These are phyloP conservation scores for Pelodytes ibericus DNA, from an alignment of 2,797 vertebrate genomes.

Conservation along the genomic window DNA sequence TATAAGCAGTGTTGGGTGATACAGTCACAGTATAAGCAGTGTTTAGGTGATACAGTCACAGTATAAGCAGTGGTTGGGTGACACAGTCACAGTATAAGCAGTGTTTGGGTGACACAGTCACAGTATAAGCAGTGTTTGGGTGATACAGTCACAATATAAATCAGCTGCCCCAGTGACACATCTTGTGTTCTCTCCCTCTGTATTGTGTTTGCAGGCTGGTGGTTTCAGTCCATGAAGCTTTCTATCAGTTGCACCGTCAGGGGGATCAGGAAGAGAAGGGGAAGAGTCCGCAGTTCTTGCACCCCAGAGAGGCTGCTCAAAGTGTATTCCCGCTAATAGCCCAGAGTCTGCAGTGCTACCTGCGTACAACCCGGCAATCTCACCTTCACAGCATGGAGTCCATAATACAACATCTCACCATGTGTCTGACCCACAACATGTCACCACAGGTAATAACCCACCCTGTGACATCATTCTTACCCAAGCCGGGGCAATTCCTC, in stretches of 20 bases:
- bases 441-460: conserved; percentile 79
- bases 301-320: conserved; percentile 91
- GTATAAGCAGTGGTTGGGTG: no score
- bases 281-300: conserved; percentile 89
- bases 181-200: background rate
- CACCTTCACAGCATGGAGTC: conserved; percentile 98
- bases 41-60: no score
- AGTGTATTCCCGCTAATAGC: conserved; percentile 97
- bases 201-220: conserved; percentile 77
- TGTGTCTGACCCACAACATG: conserved; percentile 70
- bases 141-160: no score
- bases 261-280: conserved; percentile 90
- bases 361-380: conserved; percentile 93
- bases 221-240: conserved; percentile 94
- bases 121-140: no score
- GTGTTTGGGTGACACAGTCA: no score
- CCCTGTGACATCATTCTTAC: background rate
- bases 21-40: no score
- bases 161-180: no score
- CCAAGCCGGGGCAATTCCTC: no score
- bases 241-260: conserved; percentile 90
- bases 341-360: conserved; percentile 93
- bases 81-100: no score
- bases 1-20: no score
- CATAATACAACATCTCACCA: conserved; percentile 93